Evolutionary conservation across 2,797 vertebrate genomes (phyloP), one percentile per base, ranked within the genome.

Genomic region (Stomatorhinus walkeri): DNA sequence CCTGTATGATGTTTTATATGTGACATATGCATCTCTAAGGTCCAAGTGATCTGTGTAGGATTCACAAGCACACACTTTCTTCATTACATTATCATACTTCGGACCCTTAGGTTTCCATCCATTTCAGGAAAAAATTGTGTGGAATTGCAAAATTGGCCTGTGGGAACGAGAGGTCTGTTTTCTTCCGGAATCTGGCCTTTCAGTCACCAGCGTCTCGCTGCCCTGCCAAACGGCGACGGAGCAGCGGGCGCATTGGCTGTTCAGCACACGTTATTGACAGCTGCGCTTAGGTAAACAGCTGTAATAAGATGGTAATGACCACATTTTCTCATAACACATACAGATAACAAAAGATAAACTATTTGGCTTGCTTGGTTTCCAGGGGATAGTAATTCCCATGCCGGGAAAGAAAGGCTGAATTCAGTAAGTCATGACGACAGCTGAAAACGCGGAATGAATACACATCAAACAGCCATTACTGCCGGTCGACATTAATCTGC

Each of bases 81-180:
- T 81, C 14, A 81, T 19, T 46, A 81, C 36, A 81, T 81, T 81
- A 81, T 81, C 40, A 46, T 81, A 81, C 76, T 81, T 43, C 7
- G 40, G 40, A 81, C 76, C 76, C 76, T n/a, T 81, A 81, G 76
- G 76, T 46, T 81, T n/a, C 40, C 36, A 10, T n/a, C 40, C 36
- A 81, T 81, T 81, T 81, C 76, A 46, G 40, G 76, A 3, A 81
- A 81, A 81, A 81, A 81, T 46, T 81, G 76, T 7, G 40, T 46
- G 76, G 40, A 81, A 81, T 81, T 81, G 76, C 76, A 81, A 81
- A 81, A 46, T 46, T 81, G 36, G 40, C 76, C 76, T 81, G 16
- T n/a, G 76, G 76, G 76, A 81, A 46, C 7, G 2, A 72, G 76
- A 40, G 8, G 36, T 81, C 40, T 81, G 16, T 81, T 81, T 46